Base-by-base conservation (phyloP, 2,797 vertebrate genomes). In the Squalus acanthias region DNA sequence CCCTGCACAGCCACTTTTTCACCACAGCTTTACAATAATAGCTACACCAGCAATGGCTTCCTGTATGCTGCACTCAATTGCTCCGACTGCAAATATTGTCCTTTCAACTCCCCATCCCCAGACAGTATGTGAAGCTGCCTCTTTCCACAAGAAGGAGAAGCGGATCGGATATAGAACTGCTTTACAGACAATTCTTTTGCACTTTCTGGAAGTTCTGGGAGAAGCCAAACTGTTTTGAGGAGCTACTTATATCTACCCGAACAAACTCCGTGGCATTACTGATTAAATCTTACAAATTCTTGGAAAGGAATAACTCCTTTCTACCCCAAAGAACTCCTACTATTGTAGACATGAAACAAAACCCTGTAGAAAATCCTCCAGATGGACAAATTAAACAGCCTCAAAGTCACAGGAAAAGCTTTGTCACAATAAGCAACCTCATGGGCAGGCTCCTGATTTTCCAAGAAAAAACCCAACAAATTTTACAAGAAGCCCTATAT, bases 81-180 rank as follows among this genome's bases (percentile, higher is more conserved):
- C 29, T 95, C 65, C 93, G 4, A 95, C 50, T 95, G 94, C 69
- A 76, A 95, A 95, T 57, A 74, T 74, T 95, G 70, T 76, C 70
- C 15, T 53, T 74, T 53, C 33, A n/a, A 88, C 50, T 50, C 65
- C 63, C 67, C 39, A 72, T 50, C 69, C 50, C 46, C 70, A 95
- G 26, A 72, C 26, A 10, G 29, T 72, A 33, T 70, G n/a, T 53
- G 69, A 76, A 57, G 70, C 24, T n/a, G 53, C 10, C 10, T 72
- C 69, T 26, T 26, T 94, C 63, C 93, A 95, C 50, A 95, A 29
- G 46, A 95, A 29, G 46, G 57, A 26, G 39, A 72, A 50, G n/a
- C 24, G 10, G 10, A 70, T 5, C 67, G 26, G 29, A n/a, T 92
- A 65, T 1, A 72, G 39, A 1, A 95, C 26, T 72, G 46, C 93